Base-by-base conservation (phyloP, 2,113 vertebrate species). In the Ictidomys tridecemlineatus region DNA sequence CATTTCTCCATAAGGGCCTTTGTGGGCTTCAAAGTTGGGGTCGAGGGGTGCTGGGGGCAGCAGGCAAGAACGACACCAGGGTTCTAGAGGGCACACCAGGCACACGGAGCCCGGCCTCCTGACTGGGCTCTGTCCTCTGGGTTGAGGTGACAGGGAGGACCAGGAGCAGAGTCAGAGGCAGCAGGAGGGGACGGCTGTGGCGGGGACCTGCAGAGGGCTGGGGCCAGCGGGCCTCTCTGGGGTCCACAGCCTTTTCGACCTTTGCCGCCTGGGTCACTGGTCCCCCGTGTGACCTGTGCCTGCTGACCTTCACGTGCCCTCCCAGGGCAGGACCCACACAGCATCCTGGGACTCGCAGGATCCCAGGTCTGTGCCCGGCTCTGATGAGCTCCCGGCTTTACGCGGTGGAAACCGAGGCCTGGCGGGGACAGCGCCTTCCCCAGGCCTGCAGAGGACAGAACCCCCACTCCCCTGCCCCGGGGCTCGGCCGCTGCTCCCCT, bases 1-100 rank as follows among this genome's bases (percentile, higher is more conserved):
- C 74, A 82, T 94, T 97, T 97, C 97, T 93, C 82, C 94, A 95
- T 95, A 95, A 95, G 80, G 51, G 85, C 65, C 83, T 95, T 93
- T 69, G 78, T 56, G 26, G 70, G 65, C 89, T 97, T 78, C 4
- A 0, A 76, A 63, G 91, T 92, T 74, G 85, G 91, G 96, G 53
- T 67, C 37, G 12, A 17, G 20, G 10, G 45, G 20, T 32, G 39
- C 18, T 3, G 67, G 28, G 26, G 48, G 8, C 32, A 89, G 12
- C 22, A 4, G n/a, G 53, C n/a, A 56, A 63, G 76, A 77, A 58
- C 6, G 85, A 28, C 63, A 26, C 34, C 9, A 10, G 5, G 8
- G 61, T 26, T 51, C 42, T 37, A 48, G 67, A 82, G 78, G 78
- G 39, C n/a, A 22, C 8, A 42, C 24, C 2, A 2, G 63, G 30